A percentile compares a stretch with the other conserved stretches of the same genome.
phyloP scores from a whole-genome alignment of 2,888 invertebrate genomes.

The Chrysomela aeneicollis region DNA sequence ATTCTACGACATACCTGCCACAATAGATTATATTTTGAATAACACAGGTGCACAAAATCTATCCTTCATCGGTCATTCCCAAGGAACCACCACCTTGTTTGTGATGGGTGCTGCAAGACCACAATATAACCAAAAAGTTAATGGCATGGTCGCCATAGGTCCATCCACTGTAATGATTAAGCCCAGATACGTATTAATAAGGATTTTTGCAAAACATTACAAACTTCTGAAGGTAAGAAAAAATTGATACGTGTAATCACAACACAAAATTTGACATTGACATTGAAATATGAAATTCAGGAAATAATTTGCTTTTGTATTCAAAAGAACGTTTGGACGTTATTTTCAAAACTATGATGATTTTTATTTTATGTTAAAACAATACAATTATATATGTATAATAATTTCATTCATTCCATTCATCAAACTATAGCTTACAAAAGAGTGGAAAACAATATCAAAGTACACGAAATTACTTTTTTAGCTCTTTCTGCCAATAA shows the following conservation, averaged over 20 bases:
- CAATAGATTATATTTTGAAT: slow-evolving; percentile 73
- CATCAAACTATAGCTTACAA: too few species aligned
- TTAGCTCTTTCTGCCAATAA: too few species aligned
- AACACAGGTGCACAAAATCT: slow-evolving; percentile 67
- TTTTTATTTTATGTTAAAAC: too few species aligned
- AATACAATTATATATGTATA: too few species aligned
- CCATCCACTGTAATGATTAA: slow-evolving; percentile 69
- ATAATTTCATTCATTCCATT: too few species aligned
- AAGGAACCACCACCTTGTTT: slow-evolving; percentile 74
- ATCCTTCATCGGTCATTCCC: slow-evolving; percentile 82
- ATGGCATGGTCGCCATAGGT: slow-evolving; percentile 70
- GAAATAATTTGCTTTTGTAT: too few species aligned
- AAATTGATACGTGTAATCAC: too few species aligned
- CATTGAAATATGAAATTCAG: too few species aligned
- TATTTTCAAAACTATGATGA: too few species aligned
- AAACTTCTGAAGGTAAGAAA: slow-evolving; percentile 30
- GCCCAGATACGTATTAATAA: slow-evolving; percentile 20
- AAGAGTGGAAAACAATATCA: too few species aligned
- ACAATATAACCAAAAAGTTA: slow-evolving; percentile 71
- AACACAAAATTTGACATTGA: neutral
- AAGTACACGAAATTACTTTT: too few species aligned
- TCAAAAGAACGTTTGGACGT: too few species aligned
- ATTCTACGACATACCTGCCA: slow-evolving; percentile 77
- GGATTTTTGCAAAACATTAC: slow-evolving; percentile 23
- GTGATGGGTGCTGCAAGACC: slow-evolving; percentile 70